Evolutionary conservation across 2,888 invertebrate species (phyloP).

Genomic region (Bellardia pandia): DNA sequence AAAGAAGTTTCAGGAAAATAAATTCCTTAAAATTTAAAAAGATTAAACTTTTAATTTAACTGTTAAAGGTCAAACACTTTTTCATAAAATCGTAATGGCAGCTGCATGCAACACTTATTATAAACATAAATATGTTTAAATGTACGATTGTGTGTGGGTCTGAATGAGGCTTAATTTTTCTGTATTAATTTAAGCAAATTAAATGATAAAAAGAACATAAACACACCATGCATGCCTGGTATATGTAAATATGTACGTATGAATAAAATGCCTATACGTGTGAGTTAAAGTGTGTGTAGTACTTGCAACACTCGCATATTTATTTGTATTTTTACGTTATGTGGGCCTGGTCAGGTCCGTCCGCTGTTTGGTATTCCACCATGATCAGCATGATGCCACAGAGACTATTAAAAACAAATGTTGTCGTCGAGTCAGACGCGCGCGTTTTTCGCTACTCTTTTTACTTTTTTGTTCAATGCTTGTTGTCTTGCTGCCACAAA

Average conservation of each 20-base stretch:
- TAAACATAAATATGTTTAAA: not conserved
- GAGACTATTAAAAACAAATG: conserved; percentile 74
- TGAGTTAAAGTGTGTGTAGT: not conserved
- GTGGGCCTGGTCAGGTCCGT: conserved; percentile 5
- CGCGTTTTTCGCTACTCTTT: not conserved
- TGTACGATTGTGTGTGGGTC: not conserved
- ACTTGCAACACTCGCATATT: conserved; percentile 24
- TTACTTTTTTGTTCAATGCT: conserved; percentile 35
- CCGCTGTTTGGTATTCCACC: conserved; percentile 51
- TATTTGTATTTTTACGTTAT: conserved; percentile 54
- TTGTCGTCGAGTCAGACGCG: conserved; percentile 70
- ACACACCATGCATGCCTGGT: not conserved
- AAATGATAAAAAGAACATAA: conserved; percentile 51
- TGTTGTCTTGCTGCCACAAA: conserved; percentile 44
- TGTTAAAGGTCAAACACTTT: conserved; percentile 58
- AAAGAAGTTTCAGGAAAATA: conserved; percentile 8
- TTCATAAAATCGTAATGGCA: conserved; percentile 44
- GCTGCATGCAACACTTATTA: conserved; percentile 38
- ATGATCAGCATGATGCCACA: conserved; percentile 67
- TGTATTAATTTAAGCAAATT: conserved; percentile 60
- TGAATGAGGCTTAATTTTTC: conserved; percentile 31
- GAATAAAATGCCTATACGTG: conserved; percentile 16
- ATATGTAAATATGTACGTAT: not conserved
- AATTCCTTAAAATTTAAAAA: conserved; percentile 47
- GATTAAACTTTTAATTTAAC: conserved; percentile 61